Percentiles rank a stretch among this genome's conserved stretches.
These are phyloP conservation scores for Zaprionus lachaisei DNA, from an alignment of 1,140 invertebrate genomes.

Conservation along the genomic window DNA sequence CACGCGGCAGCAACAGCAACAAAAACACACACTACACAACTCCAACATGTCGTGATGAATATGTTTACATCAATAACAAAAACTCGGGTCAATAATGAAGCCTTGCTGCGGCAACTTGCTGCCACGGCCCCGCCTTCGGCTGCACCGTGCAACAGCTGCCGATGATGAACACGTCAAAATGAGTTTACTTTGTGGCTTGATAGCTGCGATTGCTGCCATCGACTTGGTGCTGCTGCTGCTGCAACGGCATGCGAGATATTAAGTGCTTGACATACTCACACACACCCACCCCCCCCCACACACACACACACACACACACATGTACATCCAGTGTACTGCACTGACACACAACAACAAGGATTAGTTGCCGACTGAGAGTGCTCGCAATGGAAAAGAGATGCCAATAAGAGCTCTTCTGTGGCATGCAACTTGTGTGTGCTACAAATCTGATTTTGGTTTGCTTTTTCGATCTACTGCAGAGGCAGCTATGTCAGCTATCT, in stretches of 20 bases:
- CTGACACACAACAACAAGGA: neutral
- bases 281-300: neutral
- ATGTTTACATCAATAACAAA: conserved; percentile 79
- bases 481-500: neutral
- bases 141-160: conserved; percentile 14
- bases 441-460: conserved; percentile 1
- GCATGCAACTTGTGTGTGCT: conserved; percentile 1
- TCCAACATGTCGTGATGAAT: conserved; percentile 63
- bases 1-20: conserved; percentile 42
- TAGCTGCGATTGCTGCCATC: conserved; percentile 53
- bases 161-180: conserved; percentile 70
- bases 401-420: conserved; percentile 9
- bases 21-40: conserved; percentile 16
- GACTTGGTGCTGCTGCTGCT: conserved; percentile 21
- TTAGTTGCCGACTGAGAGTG: conserved; percentile 3
- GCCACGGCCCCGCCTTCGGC: conserved; percentile 3
- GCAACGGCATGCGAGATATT: conserved; percentile 12
- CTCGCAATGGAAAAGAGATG: neutral
- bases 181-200: conserved; percentile 75
- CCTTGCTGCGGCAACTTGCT: conserved; percentile 26
- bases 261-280: conserved; percentile 41
- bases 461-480: neutral
- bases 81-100: conserved; percentile 73
- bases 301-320: neutral
- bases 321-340: neutral